phyloP scores from a whole-genome alignment of 35 echinoderm and acorn worm genomes.

The Stichopus chloronotus region DNA sequence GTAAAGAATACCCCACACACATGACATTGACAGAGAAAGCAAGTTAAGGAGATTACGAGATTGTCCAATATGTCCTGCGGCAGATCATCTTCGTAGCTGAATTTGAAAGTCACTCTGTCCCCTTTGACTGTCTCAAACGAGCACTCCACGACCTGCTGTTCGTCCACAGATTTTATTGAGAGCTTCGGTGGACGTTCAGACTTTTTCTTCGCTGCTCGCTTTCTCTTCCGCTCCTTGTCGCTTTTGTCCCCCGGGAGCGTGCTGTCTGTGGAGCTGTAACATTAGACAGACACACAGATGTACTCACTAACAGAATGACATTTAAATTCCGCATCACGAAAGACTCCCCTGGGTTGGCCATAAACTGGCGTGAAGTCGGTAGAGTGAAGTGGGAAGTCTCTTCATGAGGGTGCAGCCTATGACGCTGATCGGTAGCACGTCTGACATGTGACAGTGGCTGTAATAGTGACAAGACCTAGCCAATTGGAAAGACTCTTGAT shows the following conservation, averaged over 20 bases:
- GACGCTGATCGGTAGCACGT: too few relatives aligned
- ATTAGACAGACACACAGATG: not conserved
- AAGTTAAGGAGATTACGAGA: slow-evolving; percentile 65
- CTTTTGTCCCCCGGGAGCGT: slow-evolving; percentile 54
- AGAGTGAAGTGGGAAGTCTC: not conserved
- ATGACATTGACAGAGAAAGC: not conserved
- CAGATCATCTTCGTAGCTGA: slow-evolving; percentile 82
- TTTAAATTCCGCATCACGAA: not conserved
- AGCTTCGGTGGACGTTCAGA: slow-evolving; percentile 66
- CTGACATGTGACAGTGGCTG: too few relatives aligned
- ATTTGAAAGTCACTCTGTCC: slow-evolving; percentile 91
- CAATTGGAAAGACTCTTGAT: too few relatives aligned
- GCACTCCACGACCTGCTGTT: slow-evolving; percentile 87
- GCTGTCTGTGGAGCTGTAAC: slow-evolving; percentile 43
- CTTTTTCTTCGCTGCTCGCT: slow-evolving; percentile 67
- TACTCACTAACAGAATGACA: not conserved
- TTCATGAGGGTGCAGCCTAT: not conserved
- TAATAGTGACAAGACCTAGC: too few relatives aligned
- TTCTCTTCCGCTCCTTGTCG: slow-evolving; percentile 70
- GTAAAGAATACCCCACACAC: not conserved
- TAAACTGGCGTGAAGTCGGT: not conserved
- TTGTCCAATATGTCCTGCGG: slow-evolving; percentile 77
- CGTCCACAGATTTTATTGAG: slow-evolving; percentile 75
- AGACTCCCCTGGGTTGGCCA: not conserved
- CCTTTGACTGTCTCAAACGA: slow-evolving; percentile 84